Conservation (phyloP, 2,797 vertebrate species). For the Acrossocheilus fasciatus region DNA sequence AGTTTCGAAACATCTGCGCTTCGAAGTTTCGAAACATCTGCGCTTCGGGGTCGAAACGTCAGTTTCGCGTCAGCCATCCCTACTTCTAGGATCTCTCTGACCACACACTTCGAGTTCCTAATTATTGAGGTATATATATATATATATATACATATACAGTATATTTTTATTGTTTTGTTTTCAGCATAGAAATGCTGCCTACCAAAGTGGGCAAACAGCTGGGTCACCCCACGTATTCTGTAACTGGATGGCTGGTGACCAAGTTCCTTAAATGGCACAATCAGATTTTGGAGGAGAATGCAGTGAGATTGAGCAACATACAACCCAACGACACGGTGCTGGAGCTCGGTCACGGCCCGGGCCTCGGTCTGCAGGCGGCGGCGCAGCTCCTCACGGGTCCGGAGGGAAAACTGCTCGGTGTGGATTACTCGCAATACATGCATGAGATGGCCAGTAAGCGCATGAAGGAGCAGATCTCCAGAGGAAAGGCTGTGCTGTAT, state of each 20-base stretch:
- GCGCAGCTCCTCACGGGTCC: conserved; percentile 68
- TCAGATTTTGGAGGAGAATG: conserved; percentile 68
- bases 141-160: no score
- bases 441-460: conserved; percentile 70
- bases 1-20: no score
- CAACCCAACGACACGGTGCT: conserved; percentile 73
- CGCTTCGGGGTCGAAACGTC: no score
- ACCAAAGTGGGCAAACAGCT: conserved; percentile 69
- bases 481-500: conserved; percentile 72
- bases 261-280: conserved; percentile 67
- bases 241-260: conserved; percentile 72
- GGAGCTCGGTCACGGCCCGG: conserved; percentile 77
- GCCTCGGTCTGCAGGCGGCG: conserved; percentile 73
- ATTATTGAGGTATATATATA: no score
- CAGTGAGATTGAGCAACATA: conserved; percentile 71
- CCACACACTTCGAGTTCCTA: no score
- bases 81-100: no score
- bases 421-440: conserved; percentile 83
- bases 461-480: conserved; percentile 67
- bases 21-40: no score
- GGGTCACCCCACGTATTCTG: conserved; percentile 68
- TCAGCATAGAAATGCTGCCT: conserved; percentile 61
- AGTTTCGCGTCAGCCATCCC: no score
- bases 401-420: conserved; percentile 74
- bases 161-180: no score